These are phyloP conservation scores for Hippoglossus hippoglossus DNA, from an alignment of 2,797 vertebrate species.

Conservation along the genomic window DNA sequence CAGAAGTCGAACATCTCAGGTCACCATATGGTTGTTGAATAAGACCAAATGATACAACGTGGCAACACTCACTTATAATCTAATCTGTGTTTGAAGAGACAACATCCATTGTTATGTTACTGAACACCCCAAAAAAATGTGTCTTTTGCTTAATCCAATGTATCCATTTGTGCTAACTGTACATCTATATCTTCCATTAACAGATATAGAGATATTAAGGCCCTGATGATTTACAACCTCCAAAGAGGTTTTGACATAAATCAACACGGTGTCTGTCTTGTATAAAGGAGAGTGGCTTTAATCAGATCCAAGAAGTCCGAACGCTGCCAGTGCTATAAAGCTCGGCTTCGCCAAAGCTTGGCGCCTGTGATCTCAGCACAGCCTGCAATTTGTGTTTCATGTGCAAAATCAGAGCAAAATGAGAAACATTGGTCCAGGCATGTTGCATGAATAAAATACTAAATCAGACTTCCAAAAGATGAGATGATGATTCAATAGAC, in stretches of 20 bases:
- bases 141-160: neutral
- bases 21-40: constrained; percentile 32
- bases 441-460: constrained; percentile 54
- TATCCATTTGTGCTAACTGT: neutral
- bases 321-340: constrained; percentile 75
- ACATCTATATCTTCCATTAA: constrained; percentile 17
- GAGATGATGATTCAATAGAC: constrained; percentile 33
- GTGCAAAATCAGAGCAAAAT: constrained; percentile 64
- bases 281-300: constrained; percentile 62
- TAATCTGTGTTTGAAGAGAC: neutral
- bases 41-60: constrained; percentile 28
- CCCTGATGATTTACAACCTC: constrained; percentile 36
- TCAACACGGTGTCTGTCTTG: constrained; percentile 44
- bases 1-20: constrained; percentile 20
- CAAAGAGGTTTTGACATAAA: constrained; percentile 42
- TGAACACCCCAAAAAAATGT: neutral
- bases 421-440: constrained; percentile 64
- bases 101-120: neutral
- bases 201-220: constrained; percentile 35
- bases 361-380: constrained; percentile 74
- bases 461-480: constrained; percentile 36
- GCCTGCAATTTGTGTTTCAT: constrained; percentile 78
- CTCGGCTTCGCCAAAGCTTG: constrained; percentile 61
- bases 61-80: too few relatives aligned
- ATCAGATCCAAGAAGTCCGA: constrained; percentile 77